Conservation (phyloP, 2,888 invertebrate genomes). For the Ametastegia equiseti region DNA sequence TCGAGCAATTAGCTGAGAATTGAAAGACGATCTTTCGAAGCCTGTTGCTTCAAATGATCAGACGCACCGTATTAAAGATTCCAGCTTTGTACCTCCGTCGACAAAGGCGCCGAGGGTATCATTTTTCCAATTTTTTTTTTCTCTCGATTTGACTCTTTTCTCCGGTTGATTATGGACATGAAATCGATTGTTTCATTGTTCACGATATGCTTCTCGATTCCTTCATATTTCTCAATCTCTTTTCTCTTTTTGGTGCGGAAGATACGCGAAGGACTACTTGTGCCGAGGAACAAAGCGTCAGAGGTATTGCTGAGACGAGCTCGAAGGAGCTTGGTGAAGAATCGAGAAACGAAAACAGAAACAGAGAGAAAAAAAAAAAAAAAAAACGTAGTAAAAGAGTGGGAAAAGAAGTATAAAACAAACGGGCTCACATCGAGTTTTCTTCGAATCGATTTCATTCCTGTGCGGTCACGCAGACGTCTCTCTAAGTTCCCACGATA, state of each 20-base stretch:
- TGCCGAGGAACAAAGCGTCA: neutral
- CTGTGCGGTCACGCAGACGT: conserved; percentile 35
- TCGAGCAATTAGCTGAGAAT: conserved; percentile 1
- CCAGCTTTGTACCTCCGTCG: neutral
- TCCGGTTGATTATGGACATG: neutral
- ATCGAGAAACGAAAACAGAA: conserved; percentile 17
- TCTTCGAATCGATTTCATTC: conserved; percentile 31
- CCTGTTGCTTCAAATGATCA: conserved; percentile 33
- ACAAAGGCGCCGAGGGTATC: conserved; percentile 23
- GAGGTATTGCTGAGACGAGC: neutral
- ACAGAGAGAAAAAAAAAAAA: neutral
- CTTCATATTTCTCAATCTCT: too few relatives aligned
- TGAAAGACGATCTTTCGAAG: conserved; percentile 8
- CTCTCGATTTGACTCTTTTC: neutral
- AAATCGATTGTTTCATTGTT: conserved; percentile 32
- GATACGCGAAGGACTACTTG: conserved; percentile 21
- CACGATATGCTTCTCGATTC: conserved; percentile 9
- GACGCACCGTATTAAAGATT: conserved; percentile 29
- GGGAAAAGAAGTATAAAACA: neutral
- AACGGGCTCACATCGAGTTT: conserved; percentile 4
- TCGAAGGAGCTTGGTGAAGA: conserved; percentile 7
- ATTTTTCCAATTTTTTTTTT: conserved; percentile 15
- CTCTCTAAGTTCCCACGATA: conserved; percentile 17
- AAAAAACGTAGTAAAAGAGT: neutral
- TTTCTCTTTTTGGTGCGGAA: neutral